phyloP scores from a whole-genome alignment of 2,113 vertebrate species.

The Mustelus asterias region DNA sequence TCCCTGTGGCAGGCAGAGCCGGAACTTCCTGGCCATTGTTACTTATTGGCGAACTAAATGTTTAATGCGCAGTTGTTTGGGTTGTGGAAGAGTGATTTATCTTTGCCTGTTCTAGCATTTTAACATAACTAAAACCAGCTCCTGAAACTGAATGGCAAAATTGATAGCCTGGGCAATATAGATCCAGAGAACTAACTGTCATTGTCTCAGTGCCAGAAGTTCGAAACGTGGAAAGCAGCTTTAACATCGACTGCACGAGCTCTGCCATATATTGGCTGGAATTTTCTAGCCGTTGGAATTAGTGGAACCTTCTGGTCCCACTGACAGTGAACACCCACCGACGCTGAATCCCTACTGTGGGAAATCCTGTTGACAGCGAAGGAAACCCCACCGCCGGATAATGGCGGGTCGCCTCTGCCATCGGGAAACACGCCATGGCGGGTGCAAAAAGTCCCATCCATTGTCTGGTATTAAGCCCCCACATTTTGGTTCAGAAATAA shows the following conservation, averaged over 20 bases:
- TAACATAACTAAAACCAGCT: background rate
- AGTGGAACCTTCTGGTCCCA: too few relatives aligned
- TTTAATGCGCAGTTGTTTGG: background rate
- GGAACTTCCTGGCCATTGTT: background rate
- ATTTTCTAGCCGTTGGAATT: too few relatives aligned
- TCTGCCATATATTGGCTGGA: background rate
- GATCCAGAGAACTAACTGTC: background rate
- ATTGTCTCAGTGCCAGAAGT: background rate
- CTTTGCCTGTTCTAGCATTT: background rate
- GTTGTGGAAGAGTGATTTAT: background rate
- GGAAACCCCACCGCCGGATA: background rate
- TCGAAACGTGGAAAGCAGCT: background rate
- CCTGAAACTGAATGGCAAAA: background rate
- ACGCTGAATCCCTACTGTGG: too few relatives aligned
- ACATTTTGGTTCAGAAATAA: constrained; percentile 1
- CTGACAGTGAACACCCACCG: too few relatives aligned
- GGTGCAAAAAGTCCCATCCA: too few relatives aligned
- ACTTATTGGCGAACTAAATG: background rate
- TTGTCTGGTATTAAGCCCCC: background rate
- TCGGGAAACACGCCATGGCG: too few relatives aligned
- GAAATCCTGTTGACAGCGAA: too few relatives aligned
- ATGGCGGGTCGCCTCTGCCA: too few relatives aligned
- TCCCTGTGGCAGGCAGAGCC: too few relatives aligned
- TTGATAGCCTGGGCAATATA: background rate
- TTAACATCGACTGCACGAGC: background rate